phyloP scores from a whole-genome alignment of 2,797 vertebrate species.

The Catamblyrhynchus diadema region DNA sequence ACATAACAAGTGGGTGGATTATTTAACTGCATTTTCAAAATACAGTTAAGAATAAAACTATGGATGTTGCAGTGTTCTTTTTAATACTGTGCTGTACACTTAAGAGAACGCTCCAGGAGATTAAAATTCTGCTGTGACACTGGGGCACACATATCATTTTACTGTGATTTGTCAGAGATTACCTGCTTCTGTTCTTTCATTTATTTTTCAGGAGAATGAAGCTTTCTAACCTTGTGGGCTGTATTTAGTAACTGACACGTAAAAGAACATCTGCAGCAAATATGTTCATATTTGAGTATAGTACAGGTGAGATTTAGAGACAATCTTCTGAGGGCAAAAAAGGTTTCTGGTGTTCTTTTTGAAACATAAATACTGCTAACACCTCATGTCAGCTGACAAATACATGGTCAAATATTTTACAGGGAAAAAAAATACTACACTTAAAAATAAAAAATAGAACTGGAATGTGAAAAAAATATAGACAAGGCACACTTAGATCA shows the following conservation, averaged over 20 bases:
- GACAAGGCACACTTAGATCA: not conserved
- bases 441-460: not conserved
- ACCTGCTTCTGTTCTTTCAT: conserved; percentile 21
- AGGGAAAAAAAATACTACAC: not conserved
- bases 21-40: not conserved
- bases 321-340: not conserved
- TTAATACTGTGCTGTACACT: not conserved
- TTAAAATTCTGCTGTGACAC: conserved; percentile 19
- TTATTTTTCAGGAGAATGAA: conserved; percentile 21
- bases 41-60: not conserved
- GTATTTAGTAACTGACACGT: not conserved
- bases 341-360: not conserved
- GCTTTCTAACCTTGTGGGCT: conserved; percentile 8
- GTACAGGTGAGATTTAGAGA: not conserved
- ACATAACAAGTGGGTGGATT: not conserved
- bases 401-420: not conserved
- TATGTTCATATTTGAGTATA: not conserved
- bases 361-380: not conserved
- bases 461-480: not conserved
- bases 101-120: not conserved
- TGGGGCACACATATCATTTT: not conserved
- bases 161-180: conserved; percentile 24
- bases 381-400: not conserved
- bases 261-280: not conserved
- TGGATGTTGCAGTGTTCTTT: not conserved